Evolutionary conservation across 2,797 vertebrate species (phyloP).

Genomic region (Gymnoscopelus braueri): DNA sequence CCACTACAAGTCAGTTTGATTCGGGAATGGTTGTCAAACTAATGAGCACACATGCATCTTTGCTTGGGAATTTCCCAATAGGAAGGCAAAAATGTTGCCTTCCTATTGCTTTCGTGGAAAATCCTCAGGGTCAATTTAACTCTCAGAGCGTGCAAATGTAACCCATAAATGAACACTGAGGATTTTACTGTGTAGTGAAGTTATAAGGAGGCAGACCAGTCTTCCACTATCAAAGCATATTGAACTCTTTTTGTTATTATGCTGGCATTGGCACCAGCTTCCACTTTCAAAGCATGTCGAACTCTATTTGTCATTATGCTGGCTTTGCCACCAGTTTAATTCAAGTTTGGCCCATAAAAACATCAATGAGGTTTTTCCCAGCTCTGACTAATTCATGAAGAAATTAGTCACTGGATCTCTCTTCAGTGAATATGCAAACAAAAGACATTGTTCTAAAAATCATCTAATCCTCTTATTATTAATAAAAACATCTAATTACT

Average conservation of each 20-base stretch:
- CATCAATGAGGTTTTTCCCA: conserved; percentile 28
- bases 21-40: conserved; percentile 30
- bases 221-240: conserved; percentile 49
- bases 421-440: background rate
- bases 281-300: conserved; percentile 4
- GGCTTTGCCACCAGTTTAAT: conserved; percentile 35
- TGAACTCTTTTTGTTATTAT: conserved; percentile 36
- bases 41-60: conserved; percentile 26
- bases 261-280: conserved; percentile 24
- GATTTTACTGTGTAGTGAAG: conserved; percentile 4
- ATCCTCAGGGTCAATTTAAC: too few species aligned
- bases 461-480: conserved; percentile 50
- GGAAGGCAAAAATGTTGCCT: conserved; percentile 39
- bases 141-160: too few species aligned
- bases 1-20: conserved; percentile 42
- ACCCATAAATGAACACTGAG: too few species aligned
- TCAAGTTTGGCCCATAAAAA: conserved; percentile 40
- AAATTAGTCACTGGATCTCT: conserved; percentile 28
- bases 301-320: conserved; percentile 29
- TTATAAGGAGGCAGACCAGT: conserved; percentile 23
- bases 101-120: conserved; percentile 6
- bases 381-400: conserved; percentile 29
- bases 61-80: background rate
- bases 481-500: conserved; percentile 30
- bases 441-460: conserved; percentile 42